Conservation (phyloP, 1,140 invertebrate genomes). For the Lamellibrachia luymesi region DNA sequence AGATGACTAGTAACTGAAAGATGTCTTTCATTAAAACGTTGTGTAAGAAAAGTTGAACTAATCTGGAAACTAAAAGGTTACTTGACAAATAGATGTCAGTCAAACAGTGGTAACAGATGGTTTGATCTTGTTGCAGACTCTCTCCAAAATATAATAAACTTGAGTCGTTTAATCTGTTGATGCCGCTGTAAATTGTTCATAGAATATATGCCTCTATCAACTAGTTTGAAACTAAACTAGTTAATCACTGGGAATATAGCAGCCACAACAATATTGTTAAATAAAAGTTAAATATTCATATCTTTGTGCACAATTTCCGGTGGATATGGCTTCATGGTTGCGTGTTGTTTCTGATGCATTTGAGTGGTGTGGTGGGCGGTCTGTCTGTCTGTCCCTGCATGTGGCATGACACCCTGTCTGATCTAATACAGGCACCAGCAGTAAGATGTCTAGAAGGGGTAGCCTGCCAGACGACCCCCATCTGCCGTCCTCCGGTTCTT, state of each 20-base stretch:
- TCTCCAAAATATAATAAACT: too few relatives aligned
- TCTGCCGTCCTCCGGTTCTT: background rate
- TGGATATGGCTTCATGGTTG: background rate
- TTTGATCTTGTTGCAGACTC: too few relatives aligned
- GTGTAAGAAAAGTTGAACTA: too few relatives aligned
- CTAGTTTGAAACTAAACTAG: background rate
- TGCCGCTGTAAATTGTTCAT: too few relatives aligned
- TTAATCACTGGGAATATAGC: background rate
- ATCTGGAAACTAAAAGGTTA: too few relatives aligned
- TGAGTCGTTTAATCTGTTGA: too few relatives aligned
- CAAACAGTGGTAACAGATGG: too few relatives aligned
- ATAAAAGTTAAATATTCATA: background rate
- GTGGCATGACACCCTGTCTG: background rate
- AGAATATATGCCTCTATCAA: too few relatives aligned
- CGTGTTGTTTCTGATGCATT: background rate
- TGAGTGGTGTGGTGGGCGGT: background rate
- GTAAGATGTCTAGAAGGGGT: background rate
- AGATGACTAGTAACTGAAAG: too few relatives aligned
- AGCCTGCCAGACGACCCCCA: background rate
- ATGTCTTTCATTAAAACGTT: too few relatives aligned
- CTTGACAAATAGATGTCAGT: too few relatives aligned
- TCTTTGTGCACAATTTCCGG: background rate
- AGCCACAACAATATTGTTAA: background rate
- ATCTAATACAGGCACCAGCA: background rate
- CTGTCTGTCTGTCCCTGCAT: background rate